Conservation (phyloP, 30 jellyfish, hydroid and myxozoan species). For the Hydractinia echinata region DNA sequence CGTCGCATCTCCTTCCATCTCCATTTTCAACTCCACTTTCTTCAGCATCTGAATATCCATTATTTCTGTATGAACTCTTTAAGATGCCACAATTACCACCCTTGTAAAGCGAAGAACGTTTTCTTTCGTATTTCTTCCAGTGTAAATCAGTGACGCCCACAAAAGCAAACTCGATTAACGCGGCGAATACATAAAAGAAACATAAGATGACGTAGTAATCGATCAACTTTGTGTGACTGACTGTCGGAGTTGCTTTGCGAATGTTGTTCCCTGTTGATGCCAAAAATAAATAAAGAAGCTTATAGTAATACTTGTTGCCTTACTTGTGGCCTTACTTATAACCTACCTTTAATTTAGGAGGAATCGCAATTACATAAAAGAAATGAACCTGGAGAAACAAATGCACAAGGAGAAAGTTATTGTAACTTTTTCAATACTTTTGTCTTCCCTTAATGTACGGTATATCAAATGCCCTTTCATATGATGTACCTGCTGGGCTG, state of each 20-base stretch:
- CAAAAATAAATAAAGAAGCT: no score
- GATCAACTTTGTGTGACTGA: constrained; percentile 63
- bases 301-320: no score
- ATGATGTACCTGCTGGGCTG: no score
- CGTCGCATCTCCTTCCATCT: neutral
- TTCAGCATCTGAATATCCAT: neutral
- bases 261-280: constrained; percentile 52
- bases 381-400: no score
- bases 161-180: constrained; percentile 72
- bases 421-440: no score
- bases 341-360: no score
- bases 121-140: neutral
- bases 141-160: constrained; percentile 81
- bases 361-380: no score
- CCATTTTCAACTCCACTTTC: neutral
- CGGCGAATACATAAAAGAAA: constrained; percentile 75
- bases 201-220: constrained; percentile 72
- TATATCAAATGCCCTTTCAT: no score
- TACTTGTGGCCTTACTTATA: no score
- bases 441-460: no score
- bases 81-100: no score
- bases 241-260: constrained; percentile 68
- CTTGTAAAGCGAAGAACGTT: neutral
- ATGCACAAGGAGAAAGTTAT: no score
- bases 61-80: neutral